Conservation (phyloP, 2,888 invertebrate genomes). For the Plagodis dolabraria region DNA sequence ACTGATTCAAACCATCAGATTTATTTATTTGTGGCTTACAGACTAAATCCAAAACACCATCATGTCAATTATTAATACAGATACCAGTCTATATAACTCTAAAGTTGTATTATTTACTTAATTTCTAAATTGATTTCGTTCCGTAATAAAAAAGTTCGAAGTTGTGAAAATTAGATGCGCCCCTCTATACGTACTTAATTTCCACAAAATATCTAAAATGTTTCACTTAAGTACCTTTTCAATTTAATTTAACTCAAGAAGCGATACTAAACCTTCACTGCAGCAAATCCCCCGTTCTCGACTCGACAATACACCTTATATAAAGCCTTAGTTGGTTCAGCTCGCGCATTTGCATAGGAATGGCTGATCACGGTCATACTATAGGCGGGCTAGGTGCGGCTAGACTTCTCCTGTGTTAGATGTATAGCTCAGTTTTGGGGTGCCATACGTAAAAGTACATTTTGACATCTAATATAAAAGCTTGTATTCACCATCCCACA, state of each 20-base stretch:
- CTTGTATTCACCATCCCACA: no score
- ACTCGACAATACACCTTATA: conserved; percentile 57
- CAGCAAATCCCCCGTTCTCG: conserved; percentile 40
- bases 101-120: no score
- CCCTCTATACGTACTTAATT: neutral
- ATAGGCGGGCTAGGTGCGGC: conserved; percentile 54
- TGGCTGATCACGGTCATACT: conserved; percentile 79
- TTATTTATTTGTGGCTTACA: no score
- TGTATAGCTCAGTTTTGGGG: conserved; percentile 24
- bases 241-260: neutral
- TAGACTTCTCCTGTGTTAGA: conserved; percentile 55
- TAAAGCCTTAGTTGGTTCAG: conserved; percentile 82
- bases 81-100: no score
- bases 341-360: conserved; percentile 80
- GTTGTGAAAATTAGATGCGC: no score
- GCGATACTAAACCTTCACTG: conserved; percentile 8
- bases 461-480: no score
- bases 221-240: neutral
- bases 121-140: no score
- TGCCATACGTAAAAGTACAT: conserved; percentile 7
- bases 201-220: neutral
- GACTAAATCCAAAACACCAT: no score
- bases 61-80: no score
- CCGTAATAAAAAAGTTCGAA: no score
- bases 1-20: no score